Base-by-base conservation (phyloP, 2,888 invertebrate species). In the Agrochola lota region DNA sequence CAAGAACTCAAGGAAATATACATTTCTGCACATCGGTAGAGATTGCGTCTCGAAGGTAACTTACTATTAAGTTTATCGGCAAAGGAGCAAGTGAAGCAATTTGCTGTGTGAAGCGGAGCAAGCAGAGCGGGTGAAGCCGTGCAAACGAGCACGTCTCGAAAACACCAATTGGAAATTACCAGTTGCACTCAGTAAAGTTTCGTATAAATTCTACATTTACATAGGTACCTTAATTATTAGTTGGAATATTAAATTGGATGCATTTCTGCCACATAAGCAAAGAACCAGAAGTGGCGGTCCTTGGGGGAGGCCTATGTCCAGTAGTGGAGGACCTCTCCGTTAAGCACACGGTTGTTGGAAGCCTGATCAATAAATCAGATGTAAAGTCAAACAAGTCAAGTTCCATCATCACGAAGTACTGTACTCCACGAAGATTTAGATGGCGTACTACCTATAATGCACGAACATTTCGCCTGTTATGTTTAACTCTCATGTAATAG, bases 81-180 rank as follows among this genome's bases (percentile, higher is more conserved):
- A 79, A 87, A 82, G 81, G 78, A 83, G 76, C 83, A 72, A 84
- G 85, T 86, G 83, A 83, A 87, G 88, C 90, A 91, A 91, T 91
- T 91, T 90, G 86, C 88, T 85, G 78, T 74, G 85, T 86, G 81
- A 74, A 80, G 77, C 80, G 82, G 66, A 78, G 80, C 83, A 71
- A 85, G 55, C 74, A 49, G 23, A 71, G 71, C 76, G 70, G 43
- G 73, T 66, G 89, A 89, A 89, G 85, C 86, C 88, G 57, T 85
- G 86, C 85, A 89, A 90, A 83, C 80, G 83, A 87, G 70, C 84
- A 85, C 86, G 85, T 81, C 82, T 86, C 84, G 81, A 81, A 85
- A 87, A 83, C 80, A 86, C 71, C 80, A 85, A 80, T 87, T 77
- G 78, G 84, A 90, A 91, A 91, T 90, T 88, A 86, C 84, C 77